A percentile compares a stretch with the other conserved stretches of the same genome.
These are phyloP conservation scores for Conomelus anceps DNA, from an alignment of 2,888 invertebrate species.

Conservation along the genomic window DNA sequence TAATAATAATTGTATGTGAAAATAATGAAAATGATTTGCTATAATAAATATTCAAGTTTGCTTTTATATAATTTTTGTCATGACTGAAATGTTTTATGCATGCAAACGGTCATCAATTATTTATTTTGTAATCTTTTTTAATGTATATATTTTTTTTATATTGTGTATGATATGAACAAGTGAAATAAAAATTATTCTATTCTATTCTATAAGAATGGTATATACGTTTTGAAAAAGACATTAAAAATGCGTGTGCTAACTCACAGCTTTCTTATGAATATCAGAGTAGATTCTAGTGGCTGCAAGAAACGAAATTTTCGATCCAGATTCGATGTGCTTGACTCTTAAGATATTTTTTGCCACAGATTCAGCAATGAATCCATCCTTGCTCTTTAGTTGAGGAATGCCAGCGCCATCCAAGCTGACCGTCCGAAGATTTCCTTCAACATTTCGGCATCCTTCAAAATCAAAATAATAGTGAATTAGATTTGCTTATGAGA, in stretches of 20 bases:
- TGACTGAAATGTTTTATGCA: too few relatives aligned
- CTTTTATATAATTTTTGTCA: too few relatives aligned
- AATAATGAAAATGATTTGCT: too few relatives aligned
- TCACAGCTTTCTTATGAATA: conserved; percentile 41
- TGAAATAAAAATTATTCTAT: too few relatives aligned
- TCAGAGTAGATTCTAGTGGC: conserved; percentile 35
- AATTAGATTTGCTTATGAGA: background rate
- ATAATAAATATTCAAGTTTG: too few relatives aligned
- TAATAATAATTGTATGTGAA: too few relatives aligned
- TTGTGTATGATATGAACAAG: too few relatives aligned
- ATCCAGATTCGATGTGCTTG: conserved; percentile 28
- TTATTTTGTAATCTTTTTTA: too few relatives aligned
- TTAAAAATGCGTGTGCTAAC: conserved; percentile 25
- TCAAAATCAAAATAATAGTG: background rate
- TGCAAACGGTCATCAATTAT: too few relatives aligned
- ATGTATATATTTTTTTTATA: too few relatives aligned
- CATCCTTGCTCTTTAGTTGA: background rate
- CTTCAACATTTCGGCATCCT: background rate
- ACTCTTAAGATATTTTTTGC: conserved; percentile 9
- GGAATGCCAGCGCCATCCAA: background rate
- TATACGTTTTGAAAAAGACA: background rate
- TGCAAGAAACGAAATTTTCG: conserved; percentile 37
- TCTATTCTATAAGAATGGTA: background rate
- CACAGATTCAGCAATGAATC: conserved; percentile 6
- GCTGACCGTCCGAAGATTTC: background rate